These are phyloP conservation scores for Caretta caretta DNA, from an alignment of 2,113 vertebrate genomes.

Conservation along the genomic window DNA sequence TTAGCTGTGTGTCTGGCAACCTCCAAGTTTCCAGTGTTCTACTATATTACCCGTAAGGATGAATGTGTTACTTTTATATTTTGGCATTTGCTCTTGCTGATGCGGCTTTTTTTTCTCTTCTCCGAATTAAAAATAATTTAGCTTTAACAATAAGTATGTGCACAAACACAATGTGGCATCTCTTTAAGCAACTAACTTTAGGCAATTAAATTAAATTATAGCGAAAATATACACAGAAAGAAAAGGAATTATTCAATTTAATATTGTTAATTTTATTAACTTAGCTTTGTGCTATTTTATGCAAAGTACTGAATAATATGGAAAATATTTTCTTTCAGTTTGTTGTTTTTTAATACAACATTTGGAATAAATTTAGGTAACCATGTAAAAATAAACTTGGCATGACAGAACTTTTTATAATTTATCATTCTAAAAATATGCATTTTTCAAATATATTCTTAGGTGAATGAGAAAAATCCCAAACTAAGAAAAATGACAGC, in stretches of 20 bases:
- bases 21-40: conserved; percentile 91
- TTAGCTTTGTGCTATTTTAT: conserved; percentile 79
- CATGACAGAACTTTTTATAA: conserved; percentile 75
- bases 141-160: conserved; percentile 85
- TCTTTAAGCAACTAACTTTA: conserved; percentile 88
- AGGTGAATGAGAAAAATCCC: conserved; percentile 4
- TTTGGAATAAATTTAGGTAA: conserved; percentile 66
- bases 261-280: conserved; percentile 85
- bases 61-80: conserved; percentile 96
- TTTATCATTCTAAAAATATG: conserved; percentile 51
- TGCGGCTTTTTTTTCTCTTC: conserved; percentile 79
- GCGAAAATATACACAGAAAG: conserved; percentile 82
- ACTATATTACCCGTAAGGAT: conserved; percentile 94
- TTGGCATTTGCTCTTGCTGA: conserved; percentile 90
- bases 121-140: conserved; percentile 90
- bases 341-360: conserved; percentile 41
- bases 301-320: conserved; percentile 72
- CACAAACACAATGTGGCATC: conserved; percentile 79
- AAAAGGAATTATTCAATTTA: conserved; percentile 85
- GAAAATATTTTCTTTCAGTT: conserved; percentile 55
- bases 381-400: conserved; percentile 13
- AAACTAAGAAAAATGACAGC: conserved; percentile 19
- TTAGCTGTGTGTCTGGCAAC: conserved; percentile 93
- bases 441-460: conserved; percentile 35
- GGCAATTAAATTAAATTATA: conserved; percentile 88